Evolutionary conservation across 2,113 vertebrate genomes (phyloP).

Genomic region (Opisthocomus hoazin): DNA sequence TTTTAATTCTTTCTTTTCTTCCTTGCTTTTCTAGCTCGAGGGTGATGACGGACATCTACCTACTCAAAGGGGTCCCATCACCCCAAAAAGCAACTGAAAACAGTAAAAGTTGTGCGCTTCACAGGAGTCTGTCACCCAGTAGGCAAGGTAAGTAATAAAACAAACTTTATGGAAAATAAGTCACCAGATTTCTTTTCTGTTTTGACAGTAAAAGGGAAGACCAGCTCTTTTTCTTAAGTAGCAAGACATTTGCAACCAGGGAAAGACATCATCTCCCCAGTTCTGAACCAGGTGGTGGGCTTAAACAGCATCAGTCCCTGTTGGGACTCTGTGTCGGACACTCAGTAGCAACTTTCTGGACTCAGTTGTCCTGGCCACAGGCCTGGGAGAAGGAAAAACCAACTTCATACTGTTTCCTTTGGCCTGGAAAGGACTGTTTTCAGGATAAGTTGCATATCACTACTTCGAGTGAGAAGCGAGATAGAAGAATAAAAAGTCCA

Average conservation of each 20-base stretch:
- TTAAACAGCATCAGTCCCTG: not conserved
- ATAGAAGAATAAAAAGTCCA: conserved; percentile 5
- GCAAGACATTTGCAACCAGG: not conserved
- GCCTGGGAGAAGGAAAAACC: conserved; percentile 5
- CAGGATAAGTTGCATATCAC: conserved; percentile 48
- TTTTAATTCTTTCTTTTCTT: conserved; percentile 51
- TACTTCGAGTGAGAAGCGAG: not conserved
- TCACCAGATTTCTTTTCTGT: not conserved
- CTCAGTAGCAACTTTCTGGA: not conserved
- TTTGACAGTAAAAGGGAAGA: conserved; percentile 11
- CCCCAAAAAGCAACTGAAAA: not conserved
- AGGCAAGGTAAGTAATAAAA: conserved; percentile 8
- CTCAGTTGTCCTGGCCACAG: not conserved
- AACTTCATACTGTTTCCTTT: conserved; percentile 45
- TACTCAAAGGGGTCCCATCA: not conserved
- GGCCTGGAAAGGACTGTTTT: conserved; percentile 20
- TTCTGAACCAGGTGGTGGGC: not conserved
- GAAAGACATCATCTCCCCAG: not conserved
- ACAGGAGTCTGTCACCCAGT: not conserved
- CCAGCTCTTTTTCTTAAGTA: not conserved
- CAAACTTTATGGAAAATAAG: conserved; percentile 3
- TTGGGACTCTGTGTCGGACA: not conserved
- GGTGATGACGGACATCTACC: not conserved
- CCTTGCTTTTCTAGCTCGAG: conserved; percentile 25
- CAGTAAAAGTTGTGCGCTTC: not conserved